Conservation (phyloP, 92 coral and sea anemone species). For the Heteractis magnifica region DNA sequence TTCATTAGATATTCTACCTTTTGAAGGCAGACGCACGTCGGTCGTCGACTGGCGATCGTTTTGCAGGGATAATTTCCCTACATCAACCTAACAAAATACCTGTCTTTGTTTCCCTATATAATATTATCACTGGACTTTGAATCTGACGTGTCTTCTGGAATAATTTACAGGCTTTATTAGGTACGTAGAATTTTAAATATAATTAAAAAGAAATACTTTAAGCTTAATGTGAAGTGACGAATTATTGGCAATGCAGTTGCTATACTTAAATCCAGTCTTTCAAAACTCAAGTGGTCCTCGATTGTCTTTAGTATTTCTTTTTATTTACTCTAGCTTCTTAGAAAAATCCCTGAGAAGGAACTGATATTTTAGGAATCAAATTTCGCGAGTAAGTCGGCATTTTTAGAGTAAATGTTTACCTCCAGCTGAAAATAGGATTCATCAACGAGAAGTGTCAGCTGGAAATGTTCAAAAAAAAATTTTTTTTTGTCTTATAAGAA, state of each 20-base stretch:
- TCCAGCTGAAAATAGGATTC: not conserved
- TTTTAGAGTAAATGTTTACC: not conserved
- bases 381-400: not conserved
- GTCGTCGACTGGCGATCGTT: not conserved
- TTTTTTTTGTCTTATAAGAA: not conserved
- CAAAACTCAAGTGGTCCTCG: not conserved
- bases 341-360: not conserved
- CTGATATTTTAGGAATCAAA: not conserved
- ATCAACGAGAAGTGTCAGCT: not conserved
- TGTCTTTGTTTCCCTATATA: slow-evolving; percentile 12
- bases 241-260: not conserved
- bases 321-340: not conserved
- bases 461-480: not conserved
- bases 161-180: slow-evolving; percentile 7
- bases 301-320: not conserved
- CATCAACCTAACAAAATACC: slow-evolving; percentile 9
- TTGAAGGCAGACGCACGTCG: not conserved
- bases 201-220: not conserved
- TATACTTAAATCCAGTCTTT: not conserved
- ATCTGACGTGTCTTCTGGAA: not conserved
- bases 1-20: not conserved
- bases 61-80: not conserved
- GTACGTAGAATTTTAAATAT: slow-evolving; percentile 7
- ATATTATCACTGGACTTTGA: not conserved
- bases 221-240: not conserved